Evolutionary conservation across 92 coral and sea anemone genomes (phyloP).

Genomic region (Palythoa caribaeorum): DNA sequence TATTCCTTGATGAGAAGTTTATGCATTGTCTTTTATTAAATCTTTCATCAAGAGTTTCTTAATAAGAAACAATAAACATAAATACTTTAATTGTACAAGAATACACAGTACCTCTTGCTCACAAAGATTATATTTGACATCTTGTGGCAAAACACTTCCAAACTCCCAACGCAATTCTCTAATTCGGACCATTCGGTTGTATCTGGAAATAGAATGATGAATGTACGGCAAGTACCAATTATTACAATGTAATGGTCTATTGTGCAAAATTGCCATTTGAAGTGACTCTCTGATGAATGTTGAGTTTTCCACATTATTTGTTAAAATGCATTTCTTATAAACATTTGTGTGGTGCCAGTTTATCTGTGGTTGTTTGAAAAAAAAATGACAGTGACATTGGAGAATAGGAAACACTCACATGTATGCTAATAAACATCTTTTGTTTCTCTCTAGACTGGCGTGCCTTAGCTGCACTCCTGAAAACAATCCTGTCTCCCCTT

Average conservation of each 20-base stretch:
- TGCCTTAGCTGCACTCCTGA: slow-evolving; percentile 96
- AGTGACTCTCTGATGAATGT: no score
- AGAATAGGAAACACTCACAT: slow-evolving; percentile 59
- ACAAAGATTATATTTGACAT: slow-evolving; percentile 86
- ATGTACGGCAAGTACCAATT: no score
- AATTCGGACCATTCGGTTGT: slow-evolving; percentile 93
- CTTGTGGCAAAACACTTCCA: slow-evolving; percentile 96
- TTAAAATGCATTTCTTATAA: no score
- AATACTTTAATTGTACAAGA: no score
- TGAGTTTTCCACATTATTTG: no score
- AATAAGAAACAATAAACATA: no score
- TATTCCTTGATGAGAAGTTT: no score
- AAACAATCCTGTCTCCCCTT: slow-evolving; percentile 92
- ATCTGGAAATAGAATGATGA: slow-evolving; percentile 45
- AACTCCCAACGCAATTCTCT: slow-evolving; percentile 96
- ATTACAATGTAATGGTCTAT: no score
- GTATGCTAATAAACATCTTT: slow-evolving; percentile 95
- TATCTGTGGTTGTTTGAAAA: no score
- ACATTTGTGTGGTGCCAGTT: no score
- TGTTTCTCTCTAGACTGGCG: slow-evolving; percentile 96
- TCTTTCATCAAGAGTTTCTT: not conserved
- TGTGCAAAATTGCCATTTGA: no score
- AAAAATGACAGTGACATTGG: not conserved
- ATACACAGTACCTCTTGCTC: slow-evolving; percentile 84
- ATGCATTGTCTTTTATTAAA: no score